Evolutionary conservation across 2,113 vertebrate genomes (phyloP).

Genomic region (Lutjanus erythropterus): DNA sequence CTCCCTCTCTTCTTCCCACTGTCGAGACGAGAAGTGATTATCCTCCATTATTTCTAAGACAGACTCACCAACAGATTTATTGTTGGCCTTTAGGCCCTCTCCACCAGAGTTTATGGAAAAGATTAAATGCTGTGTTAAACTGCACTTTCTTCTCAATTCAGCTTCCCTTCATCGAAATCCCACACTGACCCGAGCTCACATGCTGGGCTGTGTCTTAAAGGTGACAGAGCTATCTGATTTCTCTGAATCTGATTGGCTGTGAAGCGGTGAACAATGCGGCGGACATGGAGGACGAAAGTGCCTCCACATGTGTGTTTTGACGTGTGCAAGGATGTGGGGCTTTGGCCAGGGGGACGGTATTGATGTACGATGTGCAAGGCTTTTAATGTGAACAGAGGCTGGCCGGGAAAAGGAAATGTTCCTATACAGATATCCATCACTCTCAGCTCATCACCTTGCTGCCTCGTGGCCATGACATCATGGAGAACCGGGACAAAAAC

Average conservation of each 20-base stretch:
- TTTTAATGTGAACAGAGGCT: constrained; percentile 83
- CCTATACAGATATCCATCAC: constrained; percentile 86
- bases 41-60: constrained; percentile 65
- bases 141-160: constrained; percentile 61
- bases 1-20: constrained; percentile 43
- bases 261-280: constrained; percentile 22
- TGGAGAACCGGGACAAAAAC: constrained; percentile 54
- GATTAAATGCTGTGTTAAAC: constrained; percentile 71
- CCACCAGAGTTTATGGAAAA: constrained; percentile 67
- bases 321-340: constrained; percentile 35
- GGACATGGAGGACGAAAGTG: constrained; percentile 50
- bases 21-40: constrained; percentile 56
- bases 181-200: constrained; percentile 17
- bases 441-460: constrained; percentile 83
- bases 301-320: constrained; percentile 74
- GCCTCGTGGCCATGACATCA: constrained; percentile 81
- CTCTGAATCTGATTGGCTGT: constrained; percentile 50
- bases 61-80: constrained; percentile 78
- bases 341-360: constrained; percentile 54
- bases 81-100: constrained; percentile 61
- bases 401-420: constrained; percentile 83
- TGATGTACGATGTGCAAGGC: constrained; percentile 83
- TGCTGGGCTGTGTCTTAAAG: constrained; percentile 26
- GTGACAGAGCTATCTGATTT: constrained; percentile 44
- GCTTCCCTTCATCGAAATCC: constrained; percentile 44